Evolutionary conservation across 2,113 vertebrate genomes (phyloP), one percentile per base, ranked within the genome.

Genomic region (Vicugna pacos): DNA sequence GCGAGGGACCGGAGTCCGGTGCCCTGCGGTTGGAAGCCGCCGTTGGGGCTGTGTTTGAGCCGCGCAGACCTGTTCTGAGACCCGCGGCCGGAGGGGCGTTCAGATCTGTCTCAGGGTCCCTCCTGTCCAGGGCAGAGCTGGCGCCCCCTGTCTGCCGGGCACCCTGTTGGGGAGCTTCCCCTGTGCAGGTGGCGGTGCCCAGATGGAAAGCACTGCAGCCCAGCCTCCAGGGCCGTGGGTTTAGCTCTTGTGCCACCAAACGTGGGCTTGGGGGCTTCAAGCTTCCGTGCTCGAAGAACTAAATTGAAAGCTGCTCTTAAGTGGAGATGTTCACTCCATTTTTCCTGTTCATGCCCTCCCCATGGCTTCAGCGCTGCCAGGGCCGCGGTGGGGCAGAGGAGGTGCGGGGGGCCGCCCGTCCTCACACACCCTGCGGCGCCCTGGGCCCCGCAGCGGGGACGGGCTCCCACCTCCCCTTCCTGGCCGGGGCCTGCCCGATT

Each of bases 381-480:
- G 26, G 17, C 67, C 14, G 1, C 4, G 19, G 1, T 7, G 14
- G 67, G 70, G 50, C 87, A 46, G 60, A 35, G 28, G 14, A 0
- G 0, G 24, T 26, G n/a, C 3, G 9, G 17, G 81, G 83, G n/a
- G 42, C 69, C 6, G 80, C 48, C 50, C 77, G 72, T 91, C 87
- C 76, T 92, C 32, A 5, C 20, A 10, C n/a, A 50, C 85, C 95
- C 95, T 8, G 30, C 8, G 8, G 60, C 5, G 1, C 81, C 2
- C 15, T 9, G 16, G 89, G 52, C 67, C 85, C 46, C 46, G 50
- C 35, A 14, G 0, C 19, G 6, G 10, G 95, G 73, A 86, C 50
- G 5, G 0, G 30, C 20, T 30, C 79, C 96, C 89, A 62, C 96
- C 96, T 70, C 92, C 97, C 97, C 38, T 80, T 48, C 96, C 95